A percentile compares a stretch with the other conserved stretches of the same genome.
phyloP scores from a whole-genome alignment of 2,113 vertebrate genomes.

The Alligator sinensis region DNA sequence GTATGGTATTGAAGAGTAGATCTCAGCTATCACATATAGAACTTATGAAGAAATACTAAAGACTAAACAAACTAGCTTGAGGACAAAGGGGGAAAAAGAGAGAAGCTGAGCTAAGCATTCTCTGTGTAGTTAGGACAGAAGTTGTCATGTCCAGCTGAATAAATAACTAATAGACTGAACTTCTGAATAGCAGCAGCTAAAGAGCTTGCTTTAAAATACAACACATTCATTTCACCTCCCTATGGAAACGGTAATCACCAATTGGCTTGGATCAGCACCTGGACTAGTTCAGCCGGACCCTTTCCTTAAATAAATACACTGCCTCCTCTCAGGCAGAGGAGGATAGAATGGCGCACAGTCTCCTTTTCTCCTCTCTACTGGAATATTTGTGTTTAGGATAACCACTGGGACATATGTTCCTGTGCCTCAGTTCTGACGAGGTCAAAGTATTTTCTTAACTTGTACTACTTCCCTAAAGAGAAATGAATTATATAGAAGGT shows the following conservation, averaged over 20 bases:
- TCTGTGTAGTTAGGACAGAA: conserved; percentile 40
- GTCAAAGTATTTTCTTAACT: conserved; percentile 26
- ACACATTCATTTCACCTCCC: conserved; percentile 65
- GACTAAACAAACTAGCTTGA: conserved; percentile 4
- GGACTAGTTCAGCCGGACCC: conserved; percentile 67
- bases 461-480: conserved; percentile 36
- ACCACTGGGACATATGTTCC: conserved; percentile 24
- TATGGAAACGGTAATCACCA: conserved; percentile 67
- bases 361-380: conserved; percentile 25
- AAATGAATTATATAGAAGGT: conserved; percentile 46
- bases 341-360: conserved; percentile 44
- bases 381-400: conserved; percentile 54
- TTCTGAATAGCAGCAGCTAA: conserved; percentile 58
- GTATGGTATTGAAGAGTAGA: background rate
- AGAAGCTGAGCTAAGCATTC: conserved; percentile 29
- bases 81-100: background rate
- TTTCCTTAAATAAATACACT: conserved; percentile 69
- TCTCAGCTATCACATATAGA: background rate
- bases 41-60: background rate
- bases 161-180: conserved; percentile 69
- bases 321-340: conserved; percentile 46
- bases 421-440: background rate
- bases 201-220: conserved; percentile 68
- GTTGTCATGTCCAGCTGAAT: conserved; percentile 68
- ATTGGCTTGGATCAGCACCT: conserved; percentile 55